Evolutionary conservation across 1,140 invertebrate species (phyloP).

Genomic region (Drosophila littoralis): DNA sequence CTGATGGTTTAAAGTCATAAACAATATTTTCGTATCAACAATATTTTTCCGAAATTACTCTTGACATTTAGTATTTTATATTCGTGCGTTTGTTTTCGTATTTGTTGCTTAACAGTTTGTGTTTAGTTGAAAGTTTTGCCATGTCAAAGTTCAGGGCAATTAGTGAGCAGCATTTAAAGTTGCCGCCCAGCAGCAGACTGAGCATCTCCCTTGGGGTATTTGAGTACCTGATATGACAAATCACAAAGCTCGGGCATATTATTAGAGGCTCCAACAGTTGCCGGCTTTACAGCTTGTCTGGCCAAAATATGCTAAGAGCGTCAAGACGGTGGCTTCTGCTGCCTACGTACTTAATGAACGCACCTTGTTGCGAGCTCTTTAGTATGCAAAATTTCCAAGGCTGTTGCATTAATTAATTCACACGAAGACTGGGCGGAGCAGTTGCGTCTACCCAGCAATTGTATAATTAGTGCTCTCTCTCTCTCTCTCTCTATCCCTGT

Average conservation of each 20-base stretch:
- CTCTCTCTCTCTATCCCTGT: neutral
- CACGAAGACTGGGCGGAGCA: neutral
- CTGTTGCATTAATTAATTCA: slow-evolving; percentile 51
- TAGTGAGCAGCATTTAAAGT: slow-evolving; percentile 11
- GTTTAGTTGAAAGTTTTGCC: slow-evolving; percentile 6
- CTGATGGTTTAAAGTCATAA: no score
- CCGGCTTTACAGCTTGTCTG: neutral
- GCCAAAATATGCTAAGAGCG: slow-evolving; percentile 39
- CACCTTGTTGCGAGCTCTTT: slow-evolving; percentile 36
- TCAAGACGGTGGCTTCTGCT: slow-evolving; percentile 14
- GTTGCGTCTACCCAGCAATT: slow-evolving; percentile 38
- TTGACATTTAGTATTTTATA: slow-evolving; percentile 14
- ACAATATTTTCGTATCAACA: neutral
- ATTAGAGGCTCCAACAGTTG: slow-evolving; percentile 37
- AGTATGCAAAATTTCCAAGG: slow-evolving; percentile 55
- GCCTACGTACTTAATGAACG: slow-evolving; percentile 41
- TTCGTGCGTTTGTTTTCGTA: slow-evolving; percentile 2
- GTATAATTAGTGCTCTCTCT: slow-evolving; percentile 48
- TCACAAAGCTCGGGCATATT: slow-evolving; percentile 12
- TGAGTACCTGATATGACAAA: slow-evolving; percentile 32
- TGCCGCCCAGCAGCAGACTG: neutral
- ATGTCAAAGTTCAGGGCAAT: slow-evolving; percentile 42
- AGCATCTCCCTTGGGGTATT: slow-evolving; percentile 2
- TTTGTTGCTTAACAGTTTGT: slow-evolving; percentile 9
- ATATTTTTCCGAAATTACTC: slow-evolving; percentile 2